Conservation (phyloP, 37 sponge, comb jelly and placozoan species). For the Ianthella basta region DNA sequence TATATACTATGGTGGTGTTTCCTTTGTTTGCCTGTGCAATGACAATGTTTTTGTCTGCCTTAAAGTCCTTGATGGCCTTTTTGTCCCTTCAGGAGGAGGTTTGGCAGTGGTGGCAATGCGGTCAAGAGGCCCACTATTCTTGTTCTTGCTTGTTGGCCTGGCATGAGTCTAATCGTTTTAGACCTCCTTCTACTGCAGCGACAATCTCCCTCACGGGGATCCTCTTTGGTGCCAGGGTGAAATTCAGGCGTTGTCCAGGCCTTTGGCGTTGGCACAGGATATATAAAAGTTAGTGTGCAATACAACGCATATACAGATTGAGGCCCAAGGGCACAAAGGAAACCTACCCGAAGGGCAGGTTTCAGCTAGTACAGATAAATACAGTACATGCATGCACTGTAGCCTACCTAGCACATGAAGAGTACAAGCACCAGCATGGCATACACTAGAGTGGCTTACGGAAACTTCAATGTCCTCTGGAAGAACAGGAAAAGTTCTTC, state of each 20-base stretch:
- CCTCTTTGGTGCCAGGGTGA: not conserved
- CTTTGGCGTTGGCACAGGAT: too few species aligned
- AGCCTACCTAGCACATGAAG: too few species aligned
- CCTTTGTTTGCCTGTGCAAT: constrained; percentile 23
- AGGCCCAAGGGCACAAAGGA: too few species aligned
- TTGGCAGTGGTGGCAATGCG: not conserved
- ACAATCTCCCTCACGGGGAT: constrained; percentile 16
- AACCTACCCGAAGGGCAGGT: too few species aligned
- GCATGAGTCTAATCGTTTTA: not conserved
- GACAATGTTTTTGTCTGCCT: not conserved
- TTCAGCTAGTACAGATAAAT: too few species aligned
- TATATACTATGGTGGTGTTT: not conserved
- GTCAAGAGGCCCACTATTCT: not conserved
- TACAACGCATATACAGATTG: too few species aligned
- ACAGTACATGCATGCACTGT: too few species aligned
- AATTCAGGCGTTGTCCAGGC: constrained; percentile 43
- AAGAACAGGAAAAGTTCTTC: constrained; percentile 69
- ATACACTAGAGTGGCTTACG: too few species aligned
- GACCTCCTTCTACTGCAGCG: constrained; percentile 3
- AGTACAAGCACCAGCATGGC: too few species aligned
- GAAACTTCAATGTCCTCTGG: not conserved
- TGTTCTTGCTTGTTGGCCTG: too few species aligned
- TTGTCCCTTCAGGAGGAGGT: not conserved
- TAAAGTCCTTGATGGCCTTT: constrained; percentile 16
- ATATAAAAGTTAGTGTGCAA: too few species aligned